Evolutionary conservation across 2,797 vertebrate genomes (phyloP).

Genomic region (Acropternis orthonyx): DNA sequence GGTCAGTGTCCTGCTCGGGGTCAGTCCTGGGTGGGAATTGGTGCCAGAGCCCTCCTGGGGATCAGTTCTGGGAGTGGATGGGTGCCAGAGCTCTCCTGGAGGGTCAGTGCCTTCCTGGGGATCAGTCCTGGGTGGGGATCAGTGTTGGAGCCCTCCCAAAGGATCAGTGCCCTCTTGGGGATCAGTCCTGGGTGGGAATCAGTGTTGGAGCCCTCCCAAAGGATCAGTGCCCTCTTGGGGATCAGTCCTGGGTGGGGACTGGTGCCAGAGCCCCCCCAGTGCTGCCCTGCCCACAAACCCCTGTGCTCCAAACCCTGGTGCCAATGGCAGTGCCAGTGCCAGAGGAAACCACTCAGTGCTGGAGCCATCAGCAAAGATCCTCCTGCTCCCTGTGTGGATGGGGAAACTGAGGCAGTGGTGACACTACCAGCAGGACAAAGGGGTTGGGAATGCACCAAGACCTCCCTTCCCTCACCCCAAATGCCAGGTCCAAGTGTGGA

Average conservation of each 20-base stretch:
- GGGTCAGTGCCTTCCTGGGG: too few species aligned
- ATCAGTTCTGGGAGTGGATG: too few species aligned
- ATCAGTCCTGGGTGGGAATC: background rate
- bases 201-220: background rate
- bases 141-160: too few species aligned
- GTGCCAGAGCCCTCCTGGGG: too few species aligned
- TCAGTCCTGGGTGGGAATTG: background rate
- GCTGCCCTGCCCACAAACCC: background rate
- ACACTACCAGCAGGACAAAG: background rate
- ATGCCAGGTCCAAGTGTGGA: background rate
- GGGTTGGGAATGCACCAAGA: background rate
- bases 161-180: background rate
- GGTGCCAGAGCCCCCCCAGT: background rate
- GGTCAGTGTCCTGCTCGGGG: background rate
- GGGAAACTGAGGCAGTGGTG: background rate
- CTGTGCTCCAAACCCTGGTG: fast-evolving
- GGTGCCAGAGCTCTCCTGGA: too few species aligned
- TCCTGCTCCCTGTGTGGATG: fast-evolving
- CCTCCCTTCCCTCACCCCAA: background rate
- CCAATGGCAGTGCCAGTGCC: fast-evolving
- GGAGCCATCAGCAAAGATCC: background rate
- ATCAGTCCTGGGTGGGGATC: too few species aligned
- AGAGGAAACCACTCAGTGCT: fast-evolving
- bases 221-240: background rate
- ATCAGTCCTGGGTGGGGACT: background rate